These are phyloP conservation scores for Cydia fagiglandana DNA, from an alignment of 1,140 invertebrate genomes.

Conservation along the genomic window DNA sequence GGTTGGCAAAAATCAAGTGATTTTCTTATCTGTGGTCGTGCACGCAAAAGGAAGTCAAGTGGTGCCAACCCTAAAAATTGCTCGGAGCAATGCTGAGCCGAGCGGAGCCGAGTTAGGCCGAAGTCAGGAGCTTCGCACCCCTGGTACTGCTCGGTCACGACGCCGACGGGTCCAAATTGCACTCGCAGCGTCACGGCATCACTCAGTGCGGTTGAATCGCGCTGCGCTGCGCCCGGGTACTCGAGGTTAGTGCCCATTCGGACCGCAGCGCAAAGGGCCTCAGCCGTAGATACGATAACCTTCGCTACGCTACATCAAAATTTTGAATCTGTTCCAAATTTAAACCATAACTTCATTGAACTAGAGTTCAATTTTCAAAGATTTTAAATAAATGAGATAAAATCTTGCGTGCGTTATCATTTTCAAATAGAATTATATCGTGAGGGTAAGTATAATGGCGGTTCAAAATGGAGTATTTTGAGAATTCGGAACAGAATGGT, in stretches of 20 bases:
- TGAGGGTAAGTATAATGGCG: slow-evolving; percentile 17
- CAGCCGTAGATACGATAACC: background rate
- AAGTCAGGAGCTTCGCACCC: no score
- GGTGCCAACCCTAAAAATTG: no score
- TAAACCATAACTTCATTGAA: background rate
- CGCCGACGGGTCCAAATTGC: slow-evolving; percentile 31
- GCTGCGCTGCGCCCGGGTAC: slow-evolving; percentile 7
- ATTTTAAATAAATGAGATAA: background rate
- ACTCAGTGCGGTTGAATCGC: slow-evolving; percentile 29
- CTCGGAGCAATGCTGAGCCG: no score
- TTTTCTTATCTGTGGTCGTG: no score
- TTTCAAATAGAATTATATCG: slow-evolving; percentile 18
- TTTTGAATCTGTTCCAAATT: background rate
- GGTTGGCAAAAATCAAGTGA: no score
- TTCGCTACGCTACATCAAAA: background rate
- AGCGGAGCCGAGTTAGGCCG: no score
- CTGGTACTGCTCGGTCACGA: slow-evolving; percentile 22
- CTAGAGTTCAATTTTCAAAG: background rate
- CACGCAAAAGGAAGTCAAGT: no score
- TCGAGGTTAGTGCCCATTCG: slow-evolving; percentile 31
- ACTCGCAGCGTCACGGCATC: slow-evolving; percentile 19
- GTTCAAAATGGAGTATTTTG: slow-evolving; percentile 28
- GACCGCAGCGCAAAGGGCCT: slow-evolving; percentile 25
- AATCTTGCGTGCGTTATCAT: slow-evolving; percentile 4
- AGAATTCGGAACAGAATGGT: slow-evolving; percentile 21